Percentiles rank a stretch among this genome's conserved stretches.
These are phyloP conservation scores for Aphelenchoides besseyi DNA, from an alignment of 1,140 invertebrate species.

Conservation along the genomic window DNA sequence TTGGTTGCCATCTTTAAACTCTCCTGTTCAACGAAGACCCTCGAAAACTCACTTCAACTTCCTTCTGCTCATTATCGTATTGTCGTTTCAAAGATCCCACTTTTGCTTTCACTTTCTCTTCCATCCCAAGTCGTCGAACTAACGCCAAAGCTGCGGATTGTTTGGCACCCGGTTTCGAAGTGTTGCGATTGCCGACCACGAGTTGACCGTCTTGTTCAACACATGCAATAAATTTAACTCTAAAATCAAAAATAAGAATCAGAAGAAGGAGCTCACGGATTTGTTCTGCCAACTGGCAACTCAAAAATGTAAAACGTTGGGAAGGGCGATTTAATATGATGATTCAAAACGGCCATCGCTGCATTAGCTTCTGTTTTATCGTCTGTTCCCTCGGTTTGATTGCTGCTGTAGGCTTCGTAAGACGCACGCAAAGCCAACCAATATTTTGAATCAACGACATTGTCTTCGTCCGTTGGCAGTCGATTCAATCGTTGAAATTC, in stretches of 20 bases:
- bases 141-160: neutral
- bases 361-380: neutral
- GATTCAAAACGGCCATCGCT: neutral
- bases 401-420: neutral
- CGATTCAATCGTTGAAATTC: neutral
- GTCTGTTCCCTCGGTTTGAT: neutral
- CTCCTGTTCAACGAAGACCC: neutral
- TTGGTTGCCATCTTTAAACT: neutral
- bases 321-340: neutral
- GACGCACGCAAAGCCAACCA: neutral
- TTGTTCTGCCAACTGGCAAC: neutral
- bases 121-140: neutral
- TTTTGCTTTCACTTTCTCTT: neutral
- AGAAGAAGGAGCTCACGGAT: neutral
- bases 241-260: neutral
- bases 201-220: neutral
- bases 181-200: neutral
- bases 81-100: neutral
- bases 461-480: neutral
- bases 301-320: constrained; percentile 1
- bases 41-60: neutral
- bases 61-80: neutral
- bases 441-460: neutral
- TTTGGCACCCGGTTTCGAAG: constrained; percentile 3
- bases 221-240: neutral